Evolutionary conservation across 2,113 vertebrate species (phyloP).

Genomic region (Nothoprocta perdicaria): DNA sequence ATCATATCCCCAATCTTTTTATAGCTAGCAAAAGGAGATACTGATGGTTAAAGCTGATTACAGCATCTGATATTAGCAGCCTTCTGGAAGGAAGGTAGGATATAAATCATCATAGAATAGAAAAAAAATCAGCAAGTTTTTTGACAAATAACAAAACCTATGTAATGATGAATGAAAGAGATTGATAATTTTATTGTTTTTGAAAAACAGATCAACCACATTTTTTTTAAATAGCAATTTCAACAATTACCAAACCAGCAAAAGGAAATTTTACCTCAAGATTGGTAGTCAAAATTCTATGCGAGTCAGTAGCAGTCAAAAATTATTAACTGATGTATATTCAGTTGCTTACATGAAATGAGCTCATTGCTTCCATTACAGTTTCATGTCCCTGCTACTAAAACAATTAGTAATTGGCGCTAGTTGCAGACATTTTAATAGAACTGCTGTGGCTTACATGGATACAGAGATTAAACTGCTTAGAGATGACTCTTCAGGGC

Average conservation of each 20-base stretch:
- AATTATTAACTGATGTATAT: not conserved
- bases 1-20: not conserved
- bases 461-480: not conserved
- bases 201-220: not conserved
- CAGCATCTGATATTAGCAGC: not conserved
- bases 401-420: not conserved
- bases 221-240: not conserved
- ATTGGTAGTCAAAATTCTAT: not conserved
- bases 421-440: not conserved
- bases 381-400: not conserved
- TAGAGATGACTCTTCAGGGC: not conserved
- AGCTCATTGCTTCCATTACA: not conserved
- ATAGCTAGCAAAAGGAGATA: not conserved
- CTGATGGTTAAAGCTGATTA: not conserved
- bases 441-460: not conserved
- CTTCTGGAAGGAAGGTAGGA: not conserved
- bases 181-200: rapidly evolving
- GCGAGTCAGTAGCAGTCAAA: not conserved
- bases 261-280: not conserved
- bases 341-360: not conserved
- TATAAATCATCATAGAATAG: not conserved
- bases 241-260: not conserved
- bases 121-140: not conserved
- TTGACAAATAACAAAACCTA: not conserved
- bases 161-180: not conserved